Base-by-base conservation (phyloP, 1,140 invertebrate species). In the Heliconius himera region DNA sequence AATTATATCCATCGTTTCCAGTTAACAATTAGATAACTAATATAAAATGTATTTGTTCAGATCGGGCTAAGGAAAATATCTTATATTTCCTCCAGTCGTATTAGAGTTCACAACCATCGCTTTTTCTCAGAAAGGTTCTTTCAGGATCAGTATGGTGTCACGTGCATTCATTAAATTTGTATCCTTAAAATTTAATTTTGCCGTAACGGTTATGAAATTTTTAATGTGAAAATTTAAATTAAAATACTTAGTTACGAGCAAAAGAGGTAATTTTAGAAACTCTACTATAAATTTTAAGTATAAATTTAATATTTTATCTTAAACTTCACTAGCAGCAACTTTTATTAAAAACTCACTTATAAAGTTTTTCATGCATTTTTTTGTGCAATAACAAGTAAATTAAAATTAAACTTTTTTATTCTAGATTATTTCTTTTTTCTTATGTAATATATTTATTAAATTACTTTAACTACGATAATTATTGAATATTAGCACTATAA, bases 241-340 rank as follows among this genome's bases (percentile, higher is more conserved):
- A 26, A 1, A 1, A 1, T 26, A n/a, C 26, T 26, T 60, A n/a
- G 8, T 60, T 11, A 60, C n/a, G n/a, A 22, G n/a, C 54, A 29
- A 66, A 66, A 66, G 9, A 66, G 22, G 60, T 66, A 13, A 66
- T 66, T 66, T 66, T 29, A 26, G n/a, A 60, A 66, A 29, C 60
- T 66, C 22, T n/a, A 5, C 60, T 66, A 66, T 66, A 66, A 60
- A 22, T 60, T 60, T 60, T 60, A 22, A 66, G 60, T 66, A 29
- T 66, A 29, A 26, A 29, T 66, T 66, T 66, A 66, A 66, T 66
- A 66, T 66, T 66, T 66, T 26, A 66, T 29, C 60, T 66, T 16
- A 11, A 8, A 66, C 22, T 66, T 66, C 5, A 66, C 60, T 29
- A 66, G 26, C 60, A 26, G 60, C 3, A 66, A 29, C 60, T 66